A percentile compares a stretch with the other conserved stretches of the same genome.
phyloP scores from a whole-genome alignment of 23 tunicate genomes.

The Pegea sp. region DNA sequence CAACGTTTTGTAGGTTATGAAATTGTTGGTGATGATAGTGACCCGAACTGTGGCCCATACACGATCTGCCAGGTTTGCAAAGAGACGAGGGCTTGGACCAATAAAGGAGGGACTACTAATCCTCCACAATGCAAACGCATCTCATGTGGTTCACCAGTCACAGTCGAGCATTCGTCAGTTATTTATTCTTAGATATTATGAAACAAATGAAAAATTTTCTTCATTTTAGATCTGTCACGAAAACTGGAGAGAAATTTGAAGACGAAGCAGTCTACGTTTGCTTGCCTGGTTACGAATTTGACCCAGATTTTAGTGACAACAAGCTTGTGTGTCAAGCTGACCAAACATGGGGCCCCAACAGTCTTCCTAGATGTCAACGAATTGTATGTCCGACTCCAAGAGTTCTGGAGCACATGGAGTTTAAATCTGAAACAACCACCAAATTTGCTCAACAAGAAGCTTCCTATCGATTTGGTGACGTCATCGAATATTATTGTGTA shows the following conservation, averaged over 20 bases:
- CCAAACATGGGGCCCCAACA: conserved; percentile 18
- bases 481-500: conserved; percentile 9
- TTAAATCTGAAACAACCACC: not conserved
- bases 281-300: conserved; percentile 30
- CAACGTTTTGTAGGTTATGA: conserved; percentile 8
- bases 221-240: not conserved
- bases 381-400: conserved; percentile 9
- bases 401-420: not conserved
- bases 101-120: not conserved
- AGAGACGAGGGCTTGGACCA: conserved; percentile 2
- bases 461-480: conserved; percentile 6
- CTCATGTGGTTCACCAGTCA: conserved; percentile 14
- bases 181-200: too few species aligned
- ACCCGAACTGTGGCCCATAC: conserved; percentile 2
- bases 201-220: too few species aligned
- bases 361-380: conserved; percentile 10
- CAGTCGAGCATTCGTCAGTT: too few species aligned
- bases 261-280: conserved; percentile 19
- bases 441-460: not conserved
- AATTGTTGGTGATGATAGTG: conserved; percentile 13
- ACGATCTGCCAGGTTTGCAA: conserved; percentile 8
- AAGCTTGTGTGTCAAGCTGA: conserved; percentile 9
- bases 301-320: not conserved
- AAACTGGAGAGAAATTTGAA: conserved; percentile 3
- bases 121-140: conserved; percentile 7